phyloP scores from a whole-genome alignment of 2,797 vertebrate species.

The Takifugu ocellatus region DNA sequence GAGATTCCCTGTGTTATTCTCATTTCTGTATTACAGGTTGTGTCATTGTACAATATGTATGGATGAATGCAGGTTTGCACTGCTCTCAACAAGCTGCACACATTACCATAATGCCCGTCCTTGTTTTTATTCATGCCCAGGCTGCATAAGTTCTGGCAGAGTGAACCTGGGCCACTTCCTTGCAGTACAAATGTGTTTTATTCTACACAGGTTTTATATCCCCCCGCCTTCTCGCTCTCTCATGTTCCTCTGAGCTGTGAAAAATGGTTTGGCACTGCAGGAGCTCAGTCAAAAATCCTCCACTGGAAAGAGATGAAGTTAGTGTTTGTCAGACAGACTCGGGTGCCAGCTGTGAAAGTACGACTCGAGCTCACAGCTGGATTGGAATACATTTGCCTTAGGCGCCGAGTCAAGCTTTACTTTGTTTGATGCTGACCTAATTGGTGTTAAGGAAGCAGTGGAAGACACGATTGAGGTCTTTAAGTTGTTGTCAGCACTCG shows the following conservation, averaged over 20 bases:
- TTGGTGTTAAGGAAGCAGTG: conserved; percentile 5
- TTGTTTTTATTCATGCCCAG: neutral
- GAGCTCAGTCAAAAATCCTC: conserved; percentile 17
- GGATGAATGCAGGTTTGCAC: no score
- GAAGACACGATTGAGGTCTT: conserved; percentile 6
- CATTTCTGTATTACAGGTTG: no score
- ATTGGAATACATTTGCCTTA: conserved; percentile 37
- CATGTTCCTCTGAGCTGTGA: neutral
- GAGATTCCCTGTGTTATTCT: neutral
- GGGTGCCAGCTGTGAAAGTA: conserved; percentile 31
- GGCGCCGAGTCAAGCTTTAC: conserved; percentile 5
- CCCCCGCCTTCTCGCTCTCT: neutral
- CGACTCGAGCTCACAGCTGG: conserved; percentile 11
- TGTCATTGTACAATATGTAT: no score
- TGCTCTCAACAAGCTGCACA: conserved; percentile 8
- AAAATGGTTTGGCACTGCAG: conserved; percentile 17
- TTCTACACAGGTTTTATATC: neutral
- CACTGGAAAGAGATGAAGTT: conserved; percentile 34
- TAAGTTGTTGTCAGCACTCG: conserved; percentile 10
- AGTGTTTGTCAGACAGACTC: conserved; percentile 31
- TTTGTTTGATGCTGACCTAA: conserved; percentile 2
- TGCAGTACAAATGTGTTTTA: conserved; percentile 2
- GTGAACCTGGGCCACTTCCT: neutral
- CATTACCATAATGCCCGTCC: conserved; percentile 1
- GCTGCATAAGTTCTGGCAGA: neutral